A percentile compares a stretch with the other conserved stretches of the same genome.
These are phyloP conservation scores for Phocoena phocoena DNA, from an alignment of 2,113 vertebrate genomes.

Conservation along the genomic window DNA sequence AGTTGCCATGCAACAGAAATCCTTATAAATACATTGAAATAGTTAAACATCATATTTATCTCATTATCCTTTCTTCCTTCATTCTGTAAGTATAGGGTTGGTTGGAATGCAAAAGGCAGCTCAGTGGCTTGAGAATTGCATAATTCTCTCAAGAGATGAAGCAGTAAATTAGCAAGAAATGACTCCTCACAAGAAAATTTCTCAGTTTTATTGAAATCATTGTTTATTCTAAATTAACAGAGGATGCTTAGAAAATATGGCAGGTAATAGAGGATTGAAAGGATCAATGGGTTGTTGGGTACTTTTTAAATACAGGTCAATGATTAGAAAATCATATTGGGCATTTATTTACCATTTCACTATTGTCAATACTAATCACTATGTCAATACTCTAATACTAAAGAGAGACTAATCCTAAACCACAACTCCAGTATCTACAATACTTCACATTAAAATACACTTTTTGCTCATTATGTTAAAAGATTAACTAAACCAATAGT, in stretches of 20 bases:
- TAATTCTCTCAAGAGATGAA: background rate
- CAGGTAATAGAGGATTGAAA: background rate
- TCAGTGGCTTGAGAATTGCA: background rate
- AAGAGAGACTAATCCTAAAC: background rate
- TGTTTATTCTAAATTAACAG: background rate
- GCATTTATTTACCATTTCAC: background rate
- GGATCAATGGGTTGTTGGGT: fast-evolving
- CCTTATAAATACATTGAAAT: background rate
- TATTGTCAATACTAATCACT: background rate
- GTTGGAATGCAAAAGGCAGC: background rate
- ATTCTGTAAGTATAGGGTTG: background rate
- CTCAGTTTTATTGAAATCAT: background rate
- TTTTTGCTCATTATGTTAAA: background rate
- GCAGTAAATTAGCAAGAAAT: background rate
- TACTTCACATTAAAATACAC: background rate
- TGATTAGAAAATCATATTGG: background rate
- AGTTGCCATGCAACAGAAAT: background rate
- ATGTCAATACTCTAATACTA: background rate
- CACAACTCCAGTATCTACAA: background rate
- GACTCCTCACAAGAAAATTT: background rate
- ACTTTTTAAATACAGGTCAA: background rate
- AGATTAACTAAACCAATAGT: background rate
- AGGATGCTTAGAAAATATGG: background rate
- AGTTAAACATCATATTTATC: background rate
- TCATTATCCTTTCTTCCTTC: background rate